Conservation (phyloP, 2,797 vertebrate species). For the Poecilia picta region DNA sequence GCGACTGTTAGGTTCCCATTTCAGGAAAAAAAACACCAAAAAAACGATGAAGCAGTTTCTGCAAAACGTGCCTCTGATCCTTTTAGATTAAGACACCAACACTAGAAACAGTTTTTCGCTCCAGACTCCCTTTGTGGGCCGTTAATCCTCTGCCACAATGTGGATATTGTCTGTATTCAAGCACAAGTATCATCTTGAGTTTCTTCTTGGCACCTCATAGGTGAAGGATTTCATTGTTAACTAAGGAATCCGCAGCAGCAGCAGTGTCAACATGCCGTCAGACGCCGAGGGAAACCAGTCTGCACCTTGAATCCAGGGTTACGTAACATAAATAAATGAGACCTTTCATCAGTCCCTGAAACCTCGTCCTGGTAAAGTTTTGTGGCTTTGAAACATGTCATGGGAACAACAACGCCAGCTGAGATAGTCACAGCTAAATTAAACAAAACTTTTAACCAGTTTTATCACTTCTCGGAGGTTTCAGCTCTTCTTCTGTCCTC, state of each 20-base stretch:
- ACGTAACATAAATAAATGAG: constrained; percentile 14
- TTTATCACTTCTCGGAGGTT: constrained; percentile 11
- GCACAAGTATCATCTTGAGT: constrained; percentile 30
- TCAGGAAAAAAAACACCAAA: not conserved
- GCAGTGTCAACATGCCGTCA: constrained; percentile 25
- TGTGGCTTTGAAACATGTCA: not conserved
- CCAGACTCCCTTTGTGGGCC: constrained; percentile 24
- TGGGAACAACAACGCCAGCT: constrained; percentile 1
- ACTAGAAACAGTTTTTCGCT: constrained; percentile 19
- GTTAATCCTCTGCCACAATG: constrained; percentile 40
- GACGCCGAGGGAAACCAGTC: constrained; percentile 5
- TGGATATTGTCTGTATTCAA: constrained; percentile 31
- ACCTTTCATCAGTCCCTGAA: constrained; percentile 3
- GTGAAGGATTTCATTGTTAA: constrained; percentile 16
- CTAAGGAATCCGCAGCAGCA: not conserved
- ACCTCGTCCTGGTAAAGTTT: not conserved
- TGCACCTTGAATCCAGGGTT: constrained; percentile 8
- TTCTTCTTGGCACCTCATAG: constrained; percentile 28
- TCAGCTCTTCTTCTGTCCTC: constrained; percentile 4
- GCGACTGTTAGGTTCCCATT: not conserved
- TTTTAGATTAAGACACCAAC: constrained; percentile 8
- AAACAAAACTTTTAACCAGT: constrained; percentile 17
- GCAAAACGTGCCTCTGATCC: not conserved
- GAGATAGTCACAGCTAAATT: constrained; percentile 4
- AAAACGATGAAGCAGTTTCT: not conserved